phyloP scores from a whole-genome alignment of 37 sponge, comb jelly and placozoan genomes.

The Halichondria panicea region DNA sequence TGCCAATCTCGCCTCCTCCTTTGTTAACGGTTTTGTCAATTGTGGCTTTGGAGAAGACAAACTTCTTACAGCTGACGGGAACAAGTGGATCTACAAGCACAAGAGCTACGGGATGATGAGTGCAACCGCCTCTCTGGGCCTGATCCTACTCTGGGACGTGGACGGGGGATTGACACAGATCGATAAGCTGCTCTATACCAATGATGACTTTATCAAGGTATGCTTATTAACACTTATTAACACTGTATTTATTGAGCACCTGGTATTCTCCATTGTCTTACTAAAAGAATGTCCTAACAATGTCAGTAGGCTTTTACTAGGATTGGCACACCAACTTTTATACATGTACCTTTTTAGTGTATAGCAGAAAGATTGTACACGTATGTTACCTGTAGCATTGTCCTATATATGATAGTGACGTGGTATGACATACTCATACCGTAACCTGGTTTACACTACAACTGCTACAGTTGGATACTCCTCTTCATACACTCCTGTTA shows the following conservation, averaged over 20 bases:
- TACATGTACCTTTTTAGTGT: not conserved
- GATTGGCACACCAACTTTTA: not conserved
- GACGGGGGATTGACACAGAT: constrained; percentile 96
- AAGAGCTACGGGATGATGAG: constrained; percentile 94
- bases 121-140: constrained; percentile 98
- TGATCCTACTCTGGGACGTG: constrained; percentile 98
- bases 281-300: too few relatives aligned
- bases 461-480: too few relatives aligned
- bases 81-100: constrained; percentile 97
- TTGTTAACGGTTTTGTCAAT: constrained; percentile 98
- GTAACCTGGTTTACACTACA: too few relatives aligned
- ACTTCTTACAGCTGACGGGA: constrained; percentile 79
- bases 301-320: too few relatives aligned
- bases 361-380: too few relatives aligned
- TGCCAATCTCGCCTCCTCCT: constrained; percentile 90
- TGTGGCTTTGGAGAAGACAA: constrained; percentile 94
- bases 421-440: too few relatives aligned
- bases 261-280: too few relatives aligned
- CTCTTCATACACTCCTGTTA: too few relatives aligned
- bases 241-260: too few relatives aligned
- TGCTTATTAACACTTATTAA: too few relatives aligned
- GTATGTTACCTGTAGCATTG: too few relatives aligned
- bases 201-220: constrained; percentile 93
- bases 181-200: constrained; percentile 95
- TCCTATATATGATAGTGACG: too few relatives aligned